phyloP scores from a whole-genome alignment of 2,113 vertebrate species.

The Dolichallabes microphthalmus region DNA sequence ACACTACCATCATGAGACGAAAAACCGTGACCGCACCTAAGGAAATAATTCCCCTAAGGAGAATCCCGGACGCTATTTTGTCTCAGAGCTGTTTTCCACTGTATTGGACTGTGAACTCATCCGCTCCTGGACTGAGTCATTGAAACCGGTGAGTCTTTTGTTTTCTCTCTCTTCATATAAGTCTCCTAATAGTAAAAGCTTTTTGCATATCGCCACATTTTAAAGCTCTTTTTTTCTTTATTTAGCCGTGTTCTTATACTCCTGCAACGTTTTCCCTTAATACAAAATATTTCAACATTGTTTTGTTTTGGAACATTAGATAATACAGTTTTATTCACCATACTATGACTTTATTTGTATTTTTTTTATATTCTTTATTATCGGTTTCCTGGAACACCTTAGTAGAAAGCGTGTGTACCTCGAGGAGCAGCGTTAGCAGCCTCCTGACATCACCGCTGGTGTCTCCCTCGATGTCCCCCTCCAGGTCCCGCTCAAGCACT shows the following conservation, averaged over 20 bases:
- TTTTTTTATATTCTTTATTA: not conserved
- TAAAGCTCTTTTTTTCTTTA: too few species aligned
- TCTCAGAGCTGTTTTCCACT: too few species aligned
- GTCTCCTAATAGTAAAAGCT: not conserved
- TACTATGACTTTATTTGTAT: not conserved
- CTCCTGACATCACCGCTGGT: constrained; percentile 76
- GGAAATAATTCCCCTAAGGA: too few species aligned
- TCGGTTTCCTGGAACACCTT: not conserved
- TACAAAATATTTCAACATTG: too few species aligned
- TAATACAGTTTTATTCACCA: not conserved
- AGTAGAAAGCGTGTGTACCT: constrained; percentile 58
- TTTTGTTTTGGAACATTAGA: not conserved
- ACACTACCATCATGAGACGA: too few species aligned
- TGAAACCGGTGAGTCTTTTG: too few species aligned
- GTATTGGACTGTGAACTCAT: too few species aligned
- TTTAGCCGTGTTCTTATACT: too few species aligned
- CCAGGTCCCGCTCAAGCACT: constrained; percentile 77
- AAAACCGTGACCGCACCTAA: too few species aligned
- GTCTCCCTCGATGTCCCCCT: constrained; percentile 74
- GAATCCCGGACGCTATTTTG: too few species aligned
- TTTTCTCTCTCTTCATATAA: too few species aligned
- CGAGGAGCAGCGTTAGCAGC: constrained; percentile 69
- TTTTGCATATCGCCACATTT: not conserved
- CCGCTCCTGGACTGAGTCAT: too few species aligned
- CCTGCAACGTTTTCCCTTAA: not conserved